Evolutionary conservation across 2,113 vertebrate genomes (phyloP), one percentile per base, ranked within the genome.

Genomic region (Plectropomus leopardus): DNA sequence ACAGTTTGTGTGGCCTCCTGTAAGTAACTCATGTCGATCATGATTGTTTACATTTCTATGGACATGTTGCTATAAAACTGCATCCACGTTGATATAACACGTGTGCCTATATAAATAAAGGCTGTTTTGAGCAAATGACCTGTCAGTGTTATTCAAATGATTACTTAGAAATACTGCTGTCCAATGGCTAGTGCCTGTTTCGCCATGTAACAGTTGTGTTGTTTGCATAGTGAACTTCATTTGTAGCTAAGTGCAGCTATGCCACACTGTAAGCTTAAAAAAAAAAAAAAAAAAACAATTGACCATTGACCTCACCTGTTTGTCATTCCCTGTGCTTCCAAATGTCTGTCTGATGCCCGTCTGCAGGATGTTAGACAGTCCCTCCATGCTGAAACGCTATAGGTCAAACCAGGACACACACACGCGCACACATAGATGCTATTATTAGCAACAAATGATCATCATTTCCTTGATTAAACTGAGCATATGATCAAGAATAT

Each of bases 311-410:
- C 68, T 67, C 78, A 98, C 98, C 96, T 99, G 98, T 92, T 97
- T 98, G 28, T 99, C 98, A 0, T 90, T 96, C 83, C 96, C 93
- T 59, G 97, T 90, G 89, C 96, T 96, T 69, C 98, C 95, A 44
- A 99, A 99, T 2, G 98, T 99, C 95, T 99, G 98, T 92, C 98
- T 96, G 89, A 99, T 98, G 77, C 98, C 93, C 0, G 96, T 97
- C 92, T 99, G 98, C 86, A 99, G 95, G 72, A 99, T 99, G 94
- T 95, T 99, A 90, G 98, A 99, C 84, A 99, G 95, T 15, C 98
- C 98, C 85, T 99, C 98, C 98, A 99, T 99, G 92, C 98, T 99
- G 95, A 99, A 99, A 21, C 98, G 97, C 98, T 99, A 91, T 5
- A 61, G 67, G 53, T 15, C 14, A n/a, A 3, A 45, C 44, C n/a